Evolutionary conservation across 2,888 invertebrate species (phyloP), one percentile per base, ranked within the genome.

Genomic region (Acronicta aceris): DNA sequence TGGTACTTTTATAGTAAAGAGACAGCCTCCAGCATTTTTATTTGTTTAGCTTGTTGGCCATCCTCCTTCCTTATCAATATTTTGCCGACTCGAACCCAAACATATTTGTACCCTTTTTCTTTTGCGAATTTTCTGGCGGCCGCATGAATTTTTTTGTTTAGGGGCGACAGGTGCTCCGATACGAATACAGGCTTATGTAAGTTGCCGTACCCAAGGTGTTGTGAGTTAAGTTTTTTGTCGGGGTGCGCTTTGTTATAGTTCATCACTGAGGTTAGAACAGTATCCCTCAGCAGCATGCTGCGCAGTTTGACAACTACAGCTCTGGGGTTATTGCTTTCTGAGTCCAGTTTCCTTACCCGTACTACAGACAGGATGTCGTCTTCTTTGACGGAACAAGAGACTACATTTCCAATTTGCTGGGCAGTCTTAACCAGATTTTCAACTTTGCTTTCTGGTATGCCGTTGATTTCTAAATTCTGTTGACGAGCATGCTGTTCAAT

Each of bases 301-400:
- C 33, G 33, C 33, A 33, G 33, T 33, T 46, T 46, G 9, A 46
- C 45, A n/a, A 46, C n/a, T 2, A 46, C 27, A 8, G 45, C 45
- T 27, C 45, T 46, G 4, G 45, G 45, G n/a, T 27, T 46, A 0
- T 7, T 27, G n/a, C 8, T 46, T n/a, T 46, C 27, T 3, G 46
- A 15, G n/a, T 46, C 46, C 2, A 46, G 9, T 30, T 46, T 46
- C 15, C 46, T 30, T 2, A 33, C 33, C 33, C 52, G 52, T 16
- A 54, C 46, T 5, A 21, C 45, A n/a, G 53, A 53, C 15, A 53
- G 36, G 15, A 53, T 40, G 40, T 54, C 54, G 5, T 54, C 54
- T 3, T 47, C 47, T 16, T 53, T 42, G 30, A 59, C 5, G 0
- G 33, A 33, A 13, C 47, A 21, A 10, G 52, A 59, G 5, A 53